A percentile compares a stretch with the other conserved stretches of the same genome.
These are phyloP conservation scores for Argyrosomus regius DNA, from an alignment of 2,797 vertebrate genomes.

Conservation along the genomic window DNA sequence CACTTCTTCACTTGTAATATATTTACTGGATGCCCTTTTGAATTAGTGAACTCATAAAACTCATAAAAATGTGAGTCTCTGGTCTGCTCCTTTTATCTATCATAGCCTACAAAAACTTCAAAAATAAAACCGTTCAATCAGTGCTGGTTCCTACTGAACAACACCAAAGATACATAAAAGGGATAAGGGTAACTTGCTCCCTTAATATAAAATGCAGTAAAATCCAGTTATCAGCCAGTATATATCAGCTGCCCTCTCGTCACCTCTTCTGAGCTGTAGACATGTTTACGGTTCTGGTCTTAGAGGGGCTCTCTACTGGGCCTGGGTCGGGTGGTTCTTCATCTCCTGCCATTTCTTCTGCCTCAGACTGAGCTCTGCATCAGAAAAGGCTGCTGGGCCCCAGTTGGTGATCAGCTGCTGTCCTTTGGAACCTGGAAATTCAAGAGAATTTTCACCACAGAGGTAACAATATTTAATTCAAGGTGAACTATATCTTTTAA, in stretches of 20 bases:
- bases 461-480: not conserved
- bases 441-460: not conserved
- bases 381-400: constrained; percentile 94
- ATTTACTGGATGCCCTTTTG: not conserved
- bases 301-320: constrained; percentile 68
- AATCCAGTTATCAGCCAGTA: constrained; percentile 3
- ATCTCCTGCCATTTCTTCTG: constrained; percentile 93
- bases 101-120: not conserved
- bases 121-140: not conserved
- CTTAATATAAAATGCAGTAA: constrained; percentile 10
- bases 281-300: constrained; percentile 7
- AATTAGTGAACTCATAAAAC: not conserved
- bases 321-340: constrained; percentile 85
- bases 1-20: not conserved
- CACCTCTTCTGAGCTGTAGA: not conserved
- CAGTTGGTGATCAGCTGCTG: constrained; percentile 93
- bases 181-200: constrained; percentile 2
- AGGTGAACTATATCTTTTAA: not conserved
- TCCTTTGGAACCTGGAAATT: constrained; percentile 89
- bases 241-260: constrained; percentile 2
- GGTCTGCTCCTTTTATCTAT: not conserved
- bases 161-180: not conserved
- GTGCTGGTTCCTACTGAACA: not conserved
- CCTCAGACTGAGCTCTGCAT: constrained; percentile 90
- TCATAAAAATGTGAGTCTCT: not conserved